Evolutionary conservation across 2,888 invertebrate species (phyloP), one percentile per base, ranked within the genome.

Genomic region (Andrena trimmerana): DNA sequence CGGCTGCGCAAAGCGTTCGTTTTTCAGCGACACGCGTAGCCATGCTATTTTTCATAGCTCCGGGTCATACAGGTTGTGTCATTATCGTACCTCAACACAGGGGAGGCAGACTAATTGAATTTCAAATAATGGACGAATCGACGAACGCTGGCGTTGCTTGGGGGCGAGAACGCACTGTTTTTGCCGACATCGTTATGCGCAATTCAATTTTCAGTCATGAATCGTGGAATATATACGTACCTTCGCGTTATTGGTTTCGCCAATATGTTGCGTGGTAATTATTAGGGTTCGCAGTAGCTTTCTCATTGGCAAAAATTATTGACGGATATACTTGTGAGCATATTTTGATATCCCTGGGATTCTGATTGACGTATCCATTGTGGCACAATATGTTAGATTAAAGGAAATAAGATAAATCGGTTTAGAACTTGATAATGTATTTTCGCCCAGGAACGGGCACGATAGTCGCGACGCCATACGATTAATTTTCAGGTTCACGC

Each of bases 91-190:
- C 52, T 60, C 84, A 33, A 29, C 62, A 54, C 65, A 24, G 6
- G 52, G 59, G 36, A 36, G 62, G 13, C 29, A 24, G 79, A 79
- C 78, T 89, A 88, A 88, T 88, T 88, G 89, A 89, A 89, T 86
- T 89, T 89, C 84, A 83, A 81, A 89, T 89, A 88, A 88, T 89
- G 87, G 82, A 66, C 78, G 71, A 87, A 79, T 81, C 82, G 85
- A 87, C 82, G 82, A 82, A 67, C 80, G 76, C 36, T 54, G 42
- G 67, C 63, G 69, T 83, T 67, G 83, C 83, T 67, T 63, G 70
- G 54, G 57, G 67, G 79, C 77, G 71, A 67, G 74, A 76, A 79
- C 59, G 36, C 8, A 10, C 50, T 71, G 79, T 81, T 86, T 81
- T 86, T 82, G 81, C 71, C 83, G 80, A 57, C 52, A 48, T 73